These are phyloP conservation scores for Teleogryllus oceanicus DNA, from an alignment of 2,888 invertebrate genomes.

Conservation along the genomic window DNA sequence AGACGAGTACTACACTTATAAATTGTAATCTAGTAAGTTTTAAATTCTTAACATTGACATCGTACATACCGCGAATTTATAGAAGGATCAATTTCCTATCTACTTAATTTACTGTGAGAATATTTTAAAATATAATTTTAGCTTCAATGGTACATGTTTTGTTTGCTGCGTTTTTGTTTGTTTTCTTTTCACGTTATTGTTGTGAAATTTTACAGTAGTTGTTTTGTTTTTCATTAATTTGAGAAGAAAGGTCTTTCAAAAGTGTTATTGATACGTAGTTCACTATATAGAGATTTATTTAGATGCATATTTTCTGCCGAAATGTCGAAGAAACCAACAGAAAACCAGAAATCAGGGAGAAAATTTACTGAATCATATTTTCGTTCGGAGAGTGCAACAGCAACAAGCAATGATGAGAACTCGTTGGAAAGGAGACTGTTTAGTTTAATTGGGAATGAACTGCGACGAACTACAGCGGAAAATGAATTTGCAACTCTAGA, in stretches of 20 bases:
- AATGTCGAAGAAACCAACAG: not conserved
- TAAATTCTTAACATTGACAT: too few relatives aligned
- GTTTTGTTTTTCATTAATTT: conserved; percentile 8
- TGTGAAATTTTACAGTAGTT: not conserved
- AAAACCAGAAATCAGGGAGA: not conserved
- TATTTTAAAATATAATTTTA: too few relatives aligned
- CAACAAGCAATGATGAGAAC: not conserved
- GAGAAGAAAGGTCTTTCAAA: not conserved
- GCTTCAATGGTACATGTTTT: too few relatives aligned
- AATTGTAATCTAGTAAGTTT: too few relatives aligned
- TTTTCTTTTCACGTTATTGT: not conserved
- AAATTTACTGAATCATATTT: too few relatives aligned
- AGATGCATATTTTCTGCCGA: not conserved
- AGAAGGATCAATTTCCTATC: too few relatives aligned
- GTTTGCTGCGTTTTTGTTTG: too few relatives aligned
- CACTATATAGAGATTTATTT: too few relatives aligned
- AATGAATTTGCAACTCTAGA: not conserved
- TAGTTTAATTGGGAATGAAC: not conserved
- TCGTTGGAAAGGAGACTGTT: not conserved
- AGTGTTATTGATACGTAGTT: too few relatives aligned
- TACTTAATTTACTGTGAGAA: too few relatives aligned
- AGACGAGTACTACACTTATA: too few relatives aligned
- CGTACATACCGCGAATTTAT: too few relatives aligned
- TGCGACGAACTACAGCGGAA: not conserved
- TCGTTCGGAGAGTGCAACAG: not conserved